phyloP scores from a whole-genome alignment of 2,888 invertebrate species.

The Eupithecia subumbrata region DNA sequence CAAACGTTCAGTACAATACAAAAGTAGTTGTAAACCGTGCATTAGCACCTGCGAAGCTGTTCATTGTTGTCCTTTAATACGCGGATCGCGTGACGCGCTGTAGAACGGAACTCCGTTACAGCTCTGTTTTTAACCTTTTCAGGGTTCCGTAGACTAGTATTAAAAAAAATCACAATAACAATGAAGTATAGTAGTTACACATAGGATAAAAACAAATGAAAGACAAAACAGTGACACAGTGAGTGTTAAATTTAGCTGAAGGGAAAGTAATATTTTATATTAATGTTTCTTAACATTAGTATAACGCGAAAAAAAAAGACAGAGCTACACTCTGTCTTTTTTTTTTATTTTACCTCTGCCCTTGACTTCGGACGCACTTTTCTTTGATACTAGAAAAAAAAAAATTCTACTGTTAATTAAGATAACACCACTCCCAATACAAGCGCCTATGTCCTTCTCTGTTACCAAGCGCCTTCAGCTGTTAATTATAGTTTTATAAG shows the following conservation, averaged over 20 bases:
- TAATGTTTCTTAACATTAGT: too few relatives aligned
- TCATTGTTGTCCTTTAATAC: conserved; percentile 52
- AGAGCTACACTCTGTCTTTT: too few relatives aligned
- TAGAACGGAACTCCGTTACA: conserved; percentile 28
- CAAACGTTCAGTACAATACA: neutral
- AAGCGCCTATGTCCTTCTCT: neutral
- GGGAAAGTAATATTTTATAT: neutral
- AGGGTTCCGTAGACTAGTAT: conserved; percentile 24
- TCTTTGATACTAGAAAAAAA: neutral
- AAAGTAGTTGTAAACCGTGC: conserved; percentile 11
- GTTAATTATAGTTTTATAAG: too few relatives aligned
- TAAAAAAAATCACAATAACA: too few relatives aligned
- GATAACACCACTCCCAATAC: neutral
- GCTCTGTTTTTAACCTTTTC: conserved; percentile 30
- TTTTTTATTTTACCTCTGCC: neutral
- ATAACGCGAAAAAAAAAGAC: too few relatives aligned
- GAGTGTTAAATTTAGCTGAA: neutral
- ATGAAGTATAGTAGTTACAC: neutral
- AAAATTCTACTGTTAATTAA: neutral
- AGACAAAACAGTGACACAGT: neutral
- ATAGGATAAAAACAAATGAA: neutral
- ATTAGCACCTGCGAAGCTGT: conserved; percentile 32
- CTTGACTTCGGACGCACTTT: neutral
- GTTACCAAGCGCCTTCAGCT: neutral
- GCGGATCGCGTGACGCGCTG: conserved; percentile 53